Evolutionary conservation across 2,888 invertebrate species (phyloP).

Genomic region (Drosophila aldrichi): DNA sequence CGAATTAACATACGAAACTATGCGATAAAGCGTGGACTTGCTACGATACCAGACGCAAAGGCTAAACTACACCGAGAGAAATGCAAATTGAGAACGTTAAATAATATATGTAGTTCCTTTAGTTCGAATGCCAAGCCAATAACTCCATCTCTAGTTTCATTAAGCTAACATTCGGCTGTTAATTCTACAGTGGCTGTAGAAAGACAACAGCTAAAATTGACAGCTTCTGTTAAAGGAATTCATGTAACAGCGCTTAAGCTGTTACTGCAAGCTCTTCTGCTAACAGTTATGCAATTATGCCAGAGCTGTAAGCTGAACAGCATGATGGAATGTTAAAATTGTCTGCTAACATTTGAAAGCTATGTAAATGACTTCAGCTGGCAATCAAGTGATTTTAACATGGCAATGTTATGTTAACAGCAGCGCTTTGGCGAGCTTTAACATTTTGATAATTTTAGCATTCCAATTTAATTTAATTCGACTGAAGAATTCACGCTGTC

Average conservation of each 20-base stretch:
- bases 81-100: neutral
- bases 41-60: slow-evolving; percentile 47
- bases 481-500: no score
- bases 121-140: neutral
- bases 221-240: neutral
- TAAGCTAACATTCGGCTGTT: neutral
- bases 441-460: neutral
- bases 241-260: neutral
- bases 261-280: neutral
- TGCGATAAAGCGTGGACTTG: slow-evolving; percentile 76
- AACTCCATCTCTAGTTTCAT: neutral
- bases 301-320: neutral
- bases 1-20: slow-evolving; percentile 71
- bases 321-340: neutral
- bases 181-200: neutral
- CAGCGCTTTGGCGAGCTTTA: neutral
- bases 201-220: neutral
- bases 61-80: slow-evolving; percentile 38
- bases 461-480: neutral
- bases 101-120: neutral
- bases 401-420: neutral
- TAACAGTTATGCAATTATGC: neutral
- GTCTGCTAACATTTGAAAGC: neutral
- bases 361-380: neutral
- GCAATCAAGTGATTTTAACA: neutral